Evolutionary conservation across 1,140 invertebrate genomes (phyloP), one percentile per base, ranked within the genome.

Genomic region (Polypedilum pembai): DNA sequence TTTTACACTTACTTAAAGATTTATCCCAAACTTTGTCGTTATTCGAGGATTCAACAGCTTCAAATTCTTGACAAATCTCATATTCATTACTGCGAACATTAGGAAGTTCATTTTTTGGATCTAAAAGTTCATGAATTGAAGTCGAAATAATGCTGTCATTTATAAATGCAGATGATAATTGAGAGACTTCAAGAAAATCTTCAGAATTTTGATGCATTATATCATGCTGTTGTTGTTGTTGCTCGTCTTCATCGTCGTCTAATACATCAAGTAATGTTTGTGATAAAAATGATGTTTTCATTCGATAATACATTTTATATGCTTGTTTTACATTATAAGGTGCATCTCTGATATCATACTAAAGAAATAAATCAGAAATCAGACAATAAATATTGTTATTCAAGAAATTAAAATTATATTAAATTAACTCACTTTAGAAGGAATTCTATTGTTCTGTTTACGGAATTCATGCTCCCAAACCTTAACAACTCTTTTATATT

Each of bases 291-390:
- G 84, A 83, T 40, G 89, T 91, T 84, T 93, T 94, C 1, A 93
- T 78, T 77, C 90, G 86, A 83, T 90, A 93, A 81, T 94, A 94
- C 77, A 87, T 89, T 82, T 91, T 91, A 77, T 94, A 94, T 0
- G 92, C 89, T 78, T 90, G 85, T 78, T 88, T 87, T 65, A 93
- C 90, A 74, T 87, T 85, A 41, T 82, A 78, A 18, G 88, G 86
- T 21, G 92, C 92, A 81, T 88, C 87, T 78, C 88, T 88, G 65
- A 94, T 92, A 79, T 94, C 92, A 80, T 89, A 87, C 88, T 91
- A 75, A 41, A 33, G 1, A 79, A 77, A 74, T 73, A 45, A n/a
- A 75, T 56, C 10, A 74, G 75, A 41, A 73, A 75, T 73, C 10
- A 76, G 20, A 74, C 56, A 76, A 56, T 33, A 73, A 73, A 73